These are phyloP conservation scores for Gnatocerus cornutus DNA, from an alignment of 2,888 invertebrate genomes.

Conservation along the genomic window DNA sequence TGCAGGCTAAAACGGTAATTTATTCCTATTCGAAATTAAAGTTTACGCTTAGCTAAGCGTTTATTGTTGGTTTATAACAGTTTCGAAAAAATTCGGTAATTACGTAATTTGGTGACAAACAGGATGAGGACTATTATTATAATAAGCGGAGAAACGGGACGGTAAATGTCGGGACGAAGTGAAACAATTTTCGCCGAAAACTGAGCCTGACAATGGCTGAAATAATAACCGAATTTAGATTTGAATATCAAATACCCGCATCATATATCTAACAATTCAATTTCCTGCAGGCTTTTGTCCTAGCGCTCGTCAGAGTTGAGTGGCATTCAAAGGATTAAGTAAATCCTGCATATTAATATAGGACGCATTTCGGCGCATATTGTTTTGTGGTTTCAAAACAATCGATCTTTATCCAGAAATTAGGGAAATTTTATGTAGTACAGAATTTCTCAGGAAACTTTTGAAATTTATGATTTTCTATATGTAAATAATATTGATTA, in stretches of 20 bases:
- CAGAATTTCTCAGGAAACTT: no score
- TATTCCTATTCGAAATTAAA: not conserved
- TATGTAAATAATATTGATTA: no score
- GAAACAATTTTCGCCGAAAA: not conserved
- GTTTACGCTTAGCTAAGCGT: slow-evolving; percentile 6
- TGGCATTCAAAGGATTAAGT: slow-evolving; percentile 58
- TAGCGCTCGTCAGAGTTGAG: slow-evolving; percentile 49
- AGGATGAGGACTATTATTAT: slow-evolving; percentile 26
- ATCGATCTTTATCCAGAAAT: not conserved
- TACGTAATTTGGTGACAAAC: slow-evolving; percentile 17
- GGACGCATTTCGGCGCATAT: slow-evolving; percentile 36
- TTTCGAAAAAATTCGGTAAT: slow-evolving; percentile 25
- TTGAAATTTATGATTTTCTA: no score
- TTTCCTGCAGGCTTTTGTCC: slow-evolving; percentile 55
- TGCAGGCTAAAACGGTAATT: not conserved
- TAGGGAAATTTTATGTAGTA: no score
- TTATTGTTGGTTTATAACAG: not conserved
- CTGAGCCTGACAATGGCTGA: slow-evolving; percentile 1
- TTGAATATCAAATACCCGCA: slow-evolving; percentile 62
- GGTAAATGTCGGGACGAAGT: not conserved
- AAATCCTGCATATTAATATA: slow-evolving; percentile 57
- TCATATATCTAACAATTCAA: slow-evolving; percentile 56
- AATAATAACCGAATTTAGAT: slow-evolving; percentile 53
- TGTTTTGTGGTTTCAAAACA: slow-evolving; percentile 43
- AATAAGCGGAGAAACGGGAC: slow-evolving; percentile 4